These are phyloP conservation scores for Apis dorsata DNA, from an alignment of 1,140 invertebrate genomes.

Conservation along the genomic window DNA sequence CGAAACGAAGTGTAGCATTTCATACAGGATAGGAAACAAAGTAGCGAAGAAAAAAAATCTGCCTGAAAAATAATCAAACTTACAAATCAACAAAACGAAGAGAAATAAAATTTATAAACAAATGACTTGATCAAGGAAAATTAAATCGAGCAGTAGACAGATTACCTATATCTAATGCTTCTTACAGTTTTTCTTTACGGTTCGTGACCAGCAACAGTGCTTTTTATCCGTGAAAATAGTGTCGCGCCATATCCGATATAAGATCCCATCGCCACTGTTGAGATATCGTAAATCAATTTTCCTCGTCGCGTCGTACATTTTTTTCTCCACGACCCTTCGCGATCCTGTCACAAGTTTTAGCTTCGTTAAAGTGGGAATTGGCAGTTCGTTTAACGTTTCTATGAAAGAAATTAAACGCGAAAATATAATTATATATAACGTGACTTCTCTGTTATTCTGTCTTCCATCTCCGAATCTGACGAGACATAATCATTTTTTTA, in stretches of 20 bases:
- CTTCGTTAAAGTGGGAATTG: conserved; percentile 36
- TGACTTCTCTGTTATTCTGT: no score
- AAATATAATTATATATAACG: not conserved
- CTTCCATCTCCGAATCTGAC: not conserved
- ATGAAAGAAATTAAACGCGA: conserved; percentile 7
- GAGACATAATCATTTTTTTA: not conserved
- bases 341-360: conserved; percentile 28
- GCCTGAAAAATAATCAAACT: not conserved
- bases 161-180: conserved; percentile 1
- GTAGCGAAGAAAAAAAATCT: not conserved
- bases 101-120: not conserved
- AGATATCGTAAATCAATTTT: conserved; percentile 50
- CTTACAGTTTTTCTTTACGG: not conserved
- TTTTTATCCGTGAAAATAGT: conserved; percentile 35
- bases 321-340: not conserved
- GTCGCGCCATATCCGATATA: conserved; percentile 33
- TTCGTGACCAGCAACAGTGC: not conserved
- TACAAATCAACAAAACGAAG: not conserved
- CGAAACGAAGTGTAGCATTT: not conserved
- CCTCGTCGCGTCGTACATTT: conserved; percentile 27
- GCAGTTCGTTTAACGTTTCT: conserved; percentile 1
- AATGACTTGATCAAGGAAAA: not conserved
- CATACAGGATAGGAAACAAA: not conserved
- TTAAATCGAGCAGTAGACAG: not conserved
- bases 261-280: conserved; percentile 2